phyloP scores from a whole-genome alignment of 1,140 invertebrate species.

The Littorina saxatilis region DNA sequence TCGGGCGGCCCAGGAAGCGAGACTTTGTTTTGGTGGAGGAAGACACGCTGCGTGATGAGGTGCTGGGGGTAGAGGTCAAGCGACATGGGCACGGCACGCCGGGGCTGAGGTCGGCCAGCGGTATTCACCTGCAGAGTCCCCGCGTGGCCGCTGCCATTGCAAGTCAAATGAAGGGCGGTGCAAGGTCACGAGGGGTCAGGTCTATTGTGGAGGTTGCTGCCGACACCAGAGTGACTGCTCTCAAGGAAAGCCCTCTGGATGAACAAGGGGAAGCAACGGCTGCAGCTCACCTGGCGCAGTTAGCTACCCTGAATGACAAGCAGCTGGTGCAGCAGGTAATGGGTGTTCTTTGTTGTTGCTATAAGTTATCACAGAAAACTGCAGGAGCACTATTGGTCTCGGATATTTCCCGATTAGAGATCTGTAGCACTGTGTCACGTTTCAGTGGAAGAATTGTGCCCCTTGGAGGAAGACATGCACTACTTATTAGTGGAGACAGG shows the following conservation, averaged over 20 bases:
- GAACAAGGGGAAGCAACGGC: not conserved
- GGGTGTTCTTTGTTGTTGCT: not conserved
- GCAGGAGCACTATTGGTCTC: no score
- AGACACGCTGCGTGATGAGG: slow-evolving; percentile 27
- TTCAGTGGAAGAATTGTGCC: no score
- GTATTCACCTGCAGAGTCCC: slow-evolving; percentile 4
- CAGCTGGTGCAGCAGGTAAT: slow-evolving; percentile 27
- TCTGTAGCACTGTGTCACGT: no score
- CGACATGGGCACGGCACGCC: not conserved
- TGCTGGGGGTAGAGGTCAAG: not conserved
- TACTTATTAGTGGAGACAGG: no score
- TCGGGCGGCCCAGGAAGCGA: slow-evolving; percentile 66
- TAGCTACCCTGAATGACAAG: slow-evolving; percentile 20
- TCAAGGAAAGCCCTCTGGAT: not conserved
- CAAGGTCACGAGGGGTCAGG: not conserved
- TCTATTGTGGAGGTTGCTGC: not conserved
- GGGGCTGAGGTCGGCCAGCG: slow-evolving; percentile 6
- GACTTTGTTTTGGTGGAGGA: slow-evolving; percentile 51
- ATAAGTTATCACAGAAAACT: no score
- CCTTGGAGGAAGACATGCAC: no score
- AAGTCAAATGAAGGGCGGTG: slow-evolving; percentile 23
- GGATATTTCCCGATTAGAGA: no score
- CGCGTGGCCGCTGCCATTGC: slow-evolving; percentile 35
- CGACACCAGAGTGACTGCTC: not conserved
- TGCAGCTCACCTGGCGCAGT: not conserved